Conservation (phyloP, 2,888 invertebrate genomes). For the Pachliopta kotzebuea region DNA sequence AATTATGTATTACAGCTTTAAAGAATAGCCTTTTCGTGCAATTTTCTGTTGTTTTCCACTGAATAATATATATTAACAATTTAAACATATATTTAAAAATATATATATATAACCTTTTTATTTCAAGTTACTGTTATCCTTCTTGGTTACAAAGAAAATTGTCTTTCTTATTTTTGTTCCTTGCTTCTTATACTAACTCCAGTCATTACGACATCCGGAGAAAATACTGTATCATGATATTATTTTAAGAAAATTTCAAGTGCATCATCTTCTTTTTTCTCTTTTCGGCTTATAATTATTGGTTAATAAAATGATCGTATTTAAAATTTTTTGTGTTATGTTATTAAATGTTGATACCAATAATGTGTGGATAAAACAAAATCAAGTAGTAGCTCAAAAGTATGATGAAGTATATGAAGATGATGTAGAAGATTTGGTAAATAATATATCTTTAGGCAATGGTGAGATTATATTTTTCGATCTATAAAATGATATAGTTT, state of each 20-base stretch:
- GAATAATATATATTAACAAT: too few relatives aligned
- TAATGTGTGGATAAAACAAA: neutral
- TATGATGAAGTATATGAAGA: constrained; percentile 8
- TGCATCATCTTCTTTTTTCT: neutral
- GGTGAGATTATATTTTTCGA: neutral
- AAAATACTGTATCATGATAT: neutral
- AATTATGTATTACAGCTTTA: too few relatives aligned
- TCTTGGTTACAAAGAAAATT: neutral
- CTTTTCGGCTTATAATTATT: constrained; percentile 6
- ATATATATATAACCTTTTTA: too few relatives aligned
- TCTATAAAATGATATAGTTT: too few relatives aligned
- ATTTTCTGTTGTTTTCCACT: too few relatives aligned
- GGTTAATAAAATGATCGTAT: constrained; percentile 10
- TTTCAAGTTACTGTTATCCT: neutral
- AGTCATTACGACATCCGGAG: neutral
- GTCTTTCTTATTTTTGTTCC: neutral
- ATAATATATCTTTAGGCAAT: constrained; percentile 8
- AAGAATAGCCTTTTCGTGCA: too few relatives aligned
- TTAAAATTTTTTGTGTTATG: constrained; percentile 15
- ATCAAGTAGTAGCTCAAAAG: neutral
- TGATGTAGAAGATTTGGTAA: constrained; percentile 2
- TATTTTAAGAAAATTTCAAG: constrained; percentile 11
- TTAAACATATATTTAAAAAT: too few relatives aligned
- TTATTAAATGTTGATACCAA: constrained; percentile 5
- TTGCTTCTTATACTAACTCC: too few relatives aligned